Evolutionary conservation across 2,888 invertebrate species (phyloP), one percentile per base, ranked within the genome.

Genomic region (Macrophya annulata): DNA sequence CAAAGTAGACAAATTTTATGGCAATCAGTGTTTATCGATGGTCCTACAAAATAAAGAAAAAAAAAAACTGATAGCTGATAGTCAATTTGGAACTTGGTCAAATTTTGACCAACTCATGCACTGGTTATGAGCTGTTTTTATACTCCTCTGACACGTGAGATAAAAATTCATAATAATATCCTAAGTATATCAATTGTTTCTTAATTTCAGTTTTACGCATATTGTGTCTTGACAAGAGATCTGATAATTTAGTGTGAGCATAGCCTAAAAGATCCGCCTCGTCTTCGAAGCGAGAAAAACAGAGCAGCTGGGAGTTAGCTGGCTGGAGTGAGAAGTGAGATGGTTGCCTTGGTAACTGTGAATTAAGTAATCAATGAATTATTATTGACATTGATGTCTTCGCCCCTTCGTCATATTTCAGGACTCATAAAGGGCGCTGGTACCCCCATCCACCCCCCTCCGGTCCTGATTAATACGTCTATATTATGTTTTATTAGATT

Each of bases 351-450:
- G 90, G 93, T 84, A 90, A 93, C 93, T 91, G 88, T 91, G 93
- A 93, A 93, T 93, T 93, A 92, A 92, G 92, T 93, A 93, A 93
- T 93, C 93, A 92, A 92, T 92, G 92, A 93, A 93, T 93, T 93
- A 93, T 93, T 93, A 93, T 93, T 93, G 93, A 93, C 93, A 93
- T 92, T 93, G 93, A 93, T 92, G 92, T 92, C 92, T 92, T 91
- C 91, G 90, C 88, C 87, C 87, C 86, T 86, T 87, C 87, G 88
- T 87, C 87, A 86, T 83, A 83, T 83, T 83, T 83, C 68, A 83
- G 83, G 83, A 68, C 83, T 83, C 83, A 83, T 83, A 83, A 83
- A 83, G 83, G 68, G 68, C 68, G 83, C 83, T 48, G 15, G 43
- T 68, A 85, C 87, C 87, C 84, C 87, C 85, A 85, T 88, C 88